Evolutionary conservation across 2,113 vertebrate genomes (phyloP).

Genomic region (Lophius piscatorius): DNA sequence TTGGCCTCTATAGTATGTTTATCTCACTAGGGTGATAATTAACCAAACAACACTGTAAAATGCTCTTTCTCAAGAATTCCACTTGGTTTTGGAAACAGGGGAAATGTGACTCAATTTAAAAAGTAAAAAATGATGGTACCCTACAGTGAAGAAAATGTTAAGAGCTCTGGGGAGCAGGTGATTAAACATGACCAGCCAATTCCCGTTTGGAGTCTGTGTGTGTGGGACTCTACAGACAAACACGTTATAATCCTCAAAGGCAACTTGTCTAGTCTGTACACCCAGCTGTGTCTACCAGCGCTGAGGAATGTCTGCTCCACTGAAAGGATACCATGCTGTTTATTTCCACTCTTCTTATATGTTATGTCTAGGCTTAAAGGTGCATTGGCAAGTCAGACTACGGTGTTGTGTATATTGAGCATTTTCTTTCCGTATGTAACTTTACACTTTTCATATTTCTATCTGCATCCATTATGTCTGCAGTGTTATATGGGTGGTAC

Average conservation of each 20-base stretch:
- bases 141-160: not conserved
- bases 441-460: not conserved
- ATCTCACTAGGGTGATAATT: conserved; percentile 19
- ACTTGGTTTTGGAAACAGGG: not conserved
- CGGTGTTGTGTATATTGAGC: conserved; percentile 4
- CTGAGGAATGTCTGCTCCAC: conserved; percentile 32
- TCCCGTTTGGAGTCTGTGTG: not conserved
- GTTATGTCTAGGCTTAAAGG: conserved; percentile 28
- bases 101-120: not conserved
- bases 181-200: not conserved
- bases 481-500: conserved; percentile 2
- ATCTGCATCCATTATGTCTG: conserved; percentile 13
- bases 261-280: conserved; percentile 7
- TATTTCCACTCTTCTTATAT: conserved; percentile 26
- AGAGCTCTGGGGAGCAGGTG: not conserved
- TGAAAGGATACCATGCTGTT: conserved; percentile 1
- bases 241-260: conserved; percentile 7
- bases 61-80: conserved; percentile 4
- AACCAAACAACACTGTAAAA: not conserved
- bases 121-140: not conserved
- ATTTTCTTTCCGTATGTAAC: conserved; percentile 2
- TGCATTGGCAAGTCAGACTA: too few species aligned
- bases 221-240: conserved; percentile 12
- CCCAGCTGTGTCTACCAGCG: not conserved
- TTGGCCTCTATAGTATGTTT: too few species aligned